Evolutionary conservation across 2,888 invertebrate species (phyloP).

Genomic region (Autographa gamma): DNA sequence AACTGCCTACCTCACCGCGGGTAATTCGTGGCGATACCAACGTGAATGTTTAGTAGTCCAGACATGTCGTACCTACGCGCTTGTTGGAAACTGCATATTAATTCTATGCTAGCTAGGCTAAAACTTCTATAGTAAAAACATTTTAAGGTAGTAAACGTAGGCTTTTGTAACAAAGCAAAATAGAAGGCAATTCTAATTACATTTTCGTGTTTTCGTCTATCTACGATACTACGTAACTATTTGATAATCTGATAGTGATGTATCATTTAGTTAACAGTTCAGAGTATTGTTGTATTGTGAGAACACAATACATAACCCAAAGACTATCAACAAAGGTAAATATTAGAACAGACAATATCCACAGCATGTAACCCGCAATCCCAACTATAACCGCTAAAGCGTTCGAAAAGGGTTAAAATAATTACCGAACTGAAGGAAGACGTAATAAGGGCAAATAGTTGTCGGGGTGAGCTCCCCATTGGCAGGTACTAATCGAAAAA

Average conservation of each 20-base stretch:
- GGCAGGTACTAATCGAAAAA: slow-evolving; percentile 77
- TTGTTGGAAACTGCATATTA: slow-evolving; percentile 26
- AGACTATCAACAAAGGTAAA: not conserved
- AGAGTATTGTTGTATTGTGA: too few species aligned
- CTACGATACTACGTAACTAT: too few species aligned
- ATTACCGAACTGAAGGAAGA: slow-evolving; percentile 54
- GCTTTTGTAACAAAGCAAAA: too few species aligned
- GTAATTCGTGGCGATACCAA: slow-evolving; percentile 24
- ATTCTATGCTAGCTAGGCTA: slow-evolving; percentile 20
- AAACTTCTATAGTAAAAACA: not conserved
- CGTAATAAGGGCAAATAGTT: slow-evolving; percentile 61
- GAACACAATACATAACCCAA: not conserved
- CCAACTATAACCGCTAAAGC: slow-evolving; percentile 54
- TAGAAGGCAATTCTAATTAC: too few species aligned
- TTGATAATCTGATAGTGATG: too few species aligned
- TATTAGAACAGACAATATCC: slow-evolving; percentile 15
- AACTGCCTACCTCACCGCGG: slow-evolving; percentile 21
- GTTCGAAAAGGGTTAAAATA: slow-evolving; percentile 57
- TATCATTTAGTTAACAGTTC: too few species aligned
- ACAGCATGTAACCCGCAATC: slow-evolving; percentile 42
- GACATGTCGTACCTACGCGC: slow-evolving; percentile 17
- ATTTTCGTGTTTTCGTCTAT: too few species aligned
- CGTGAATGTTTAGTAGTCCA: slow-evolving; percentile 32
- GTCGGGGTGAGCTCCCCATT: slow-evolving; percentile 65
- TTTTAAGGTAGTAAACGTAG: too few species aligned